These are phyloP conservation scores for Pocota personata DNA, from an alignment of 2,888 invertebrate species.

Conservation along the genomic window DNA sequence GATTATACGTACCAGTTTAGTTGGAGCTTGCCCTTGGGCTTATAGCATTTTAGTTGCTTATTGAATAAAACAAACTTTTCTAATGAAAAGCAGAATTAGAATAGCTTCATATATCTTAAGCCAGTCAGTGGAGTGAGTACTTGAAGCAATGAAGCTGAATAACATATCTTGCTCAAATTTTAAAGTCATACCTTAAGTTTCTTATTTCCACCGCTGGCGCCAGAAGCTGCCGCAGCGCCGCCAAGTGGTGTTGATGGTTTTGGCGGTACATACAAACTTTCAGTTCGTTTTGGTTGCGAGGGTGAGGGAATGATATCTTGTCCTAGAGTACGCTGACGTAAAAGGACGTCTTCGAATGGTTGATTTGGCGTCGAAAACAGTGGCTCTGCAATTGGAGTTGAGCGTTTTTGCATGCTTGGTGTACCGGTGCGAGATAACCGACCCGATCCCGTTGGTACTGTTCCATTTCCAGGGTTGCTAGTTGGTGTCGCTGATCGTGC, in stretches of 20 bases:
- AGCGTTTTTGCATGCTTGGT: constrained; percentile 82
- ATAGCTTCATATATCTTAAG: not conserved
- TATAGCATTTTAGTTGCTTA: not conserved
- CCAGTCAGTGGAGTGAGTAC: not conserved
- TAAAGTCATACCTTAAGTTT: constrained; percentile 81
- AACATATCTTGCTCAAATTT: not conserved
- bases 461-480: constrained; percentile 86
- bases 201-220: constrained; percentile 82
- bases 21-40: constrained; percentile 10
- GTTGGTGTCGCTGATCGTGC: constrained; percentile 71
- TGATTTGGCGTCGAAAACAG: constrained; percentile 83
- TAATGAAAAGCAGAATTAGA: not conserved
- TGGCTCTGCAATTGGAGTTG: constrained; percentile 83
- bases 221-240: constrained; percentile 80
- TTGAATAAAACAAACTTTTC: not conserved
- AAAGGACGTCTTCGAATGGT: constrained; percentile 92
- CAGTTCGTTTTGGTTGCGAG: constrained; percentile 94
- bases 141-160: constrained; percentile 9
- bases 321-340: constrained; percentile 91
- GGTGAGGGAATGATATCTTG: constrained; percentile 95
- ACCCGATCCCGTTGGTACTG: constrained; percentile 84
- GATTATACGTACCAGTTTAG: constrained; percentile 27
- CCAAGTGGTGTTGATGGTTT: constrained; percentile 84
- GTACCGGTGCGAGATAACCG: constrained; percentile 84
- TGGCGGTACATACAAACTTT: constrained; percentile 91